These are phyloP conservation scores for Silurus aristotelis DNA, from an alignment of 2,797 vertebrate species.

Conservation along the genomic window DNA sequence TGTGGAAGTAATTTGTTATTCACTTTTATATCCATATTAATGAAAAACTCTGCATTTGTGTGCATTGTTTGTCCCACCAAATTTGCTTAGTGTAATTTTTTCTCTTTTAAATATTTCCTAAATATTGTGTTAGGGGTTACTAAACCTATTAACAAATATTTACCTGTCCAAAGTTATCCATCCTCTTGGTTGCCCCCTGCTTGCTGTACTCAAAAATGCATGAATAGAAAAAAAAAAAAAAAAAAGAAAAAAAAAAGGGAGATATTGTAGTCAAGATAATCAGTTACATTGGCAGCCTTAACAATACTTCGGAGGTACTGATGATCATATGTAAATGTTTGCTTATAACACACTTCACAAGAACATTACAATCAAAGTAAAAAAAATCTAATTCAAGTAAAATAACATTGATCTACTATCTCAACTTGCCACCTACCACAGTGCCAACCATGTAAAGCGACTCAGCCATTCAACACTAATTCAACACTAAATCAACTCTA, in stretches of 20 bases:
- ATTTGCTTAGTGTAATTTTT: neutral
- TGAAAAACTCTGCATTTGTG: neutral
- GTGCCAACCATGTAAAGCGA: neutral
- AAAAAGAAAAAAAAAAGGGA: neutral
- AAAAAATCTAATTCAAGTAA: conserved; percentile 4
- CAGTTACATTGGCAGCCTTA: neutral
- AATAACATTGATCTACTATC: neutral
- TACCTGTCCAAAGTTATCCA: neutral
- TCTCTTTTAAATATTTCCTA: neutral
- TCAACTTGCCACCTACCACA: neutral
- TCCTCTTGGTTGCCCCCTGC: conserved; percentile 57
- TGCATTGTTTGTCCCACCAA: neutral
- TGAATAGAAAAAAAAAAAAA: neutral
- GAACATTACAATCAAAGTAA: neutral
- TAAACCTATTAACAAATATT: conserved; percentile 15
- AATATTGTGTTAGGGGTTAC: conserved; percentile 5
- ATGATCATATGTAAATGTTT: neutral
- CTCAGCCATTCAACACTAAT: neutral
- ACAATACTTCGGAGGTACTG: neutral
- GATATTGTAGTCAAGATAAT: neutral
- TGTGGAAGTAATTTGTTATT: conserved; percentile 5
- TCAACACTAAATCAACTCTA: neutral
- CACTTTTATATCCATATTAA: conserved; percentile 7
- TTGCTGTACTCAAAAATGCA: conserved; percentile 42
- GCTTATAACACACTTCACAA: neutral